Conservation (phyloP, 2,113 vertebrate genomes). For the Protobothrops flavoviridis region DNA sequence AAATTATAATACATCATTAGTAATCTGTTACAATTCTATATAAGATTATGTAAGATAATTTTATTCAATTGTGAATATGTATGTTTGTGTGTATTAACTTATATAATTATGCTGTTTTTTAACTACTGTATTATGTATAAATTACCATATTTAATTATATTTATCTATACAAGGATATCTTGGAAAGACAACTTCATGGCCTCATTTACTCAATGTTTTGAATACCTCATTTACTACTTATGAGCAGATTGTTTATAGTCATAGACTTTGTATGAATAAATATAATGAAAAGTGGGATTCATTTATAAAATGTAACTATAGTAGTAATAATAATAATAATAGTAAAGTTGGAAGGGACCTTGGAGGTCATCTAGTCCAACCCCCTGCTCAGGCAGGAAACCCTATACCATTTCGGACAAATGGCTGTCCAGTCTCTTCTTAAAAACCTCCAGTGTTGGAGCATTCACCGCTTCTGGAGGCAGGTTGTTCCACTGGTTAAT, state of each 20-base stretch:
- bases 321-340: no score
- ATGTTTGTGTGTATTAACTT: not conserved
- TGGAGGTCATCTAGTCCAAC: no score
- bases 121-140: not conserved
- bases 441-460: no score
- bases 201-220: not conserved
- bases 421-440: no score
- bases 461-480: no score
- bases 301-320: not conserved
- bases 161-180: not conserved
- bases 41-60: not conserved
- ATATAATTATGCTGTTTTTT: not conserved
- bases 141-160: not conserved
- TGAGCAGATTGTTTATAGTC: not conserved
- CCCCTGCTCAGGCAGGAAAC: no score
- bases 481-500: no score
- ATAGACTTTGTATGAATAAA: not conserved
- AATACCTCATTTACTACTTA: not conserved
- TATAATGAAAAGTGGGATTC: not conserved
- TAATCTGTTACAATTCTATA: not conserved
- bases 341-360: no score
- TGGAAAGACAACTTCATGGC: not conserved
- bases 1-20: not conserved
- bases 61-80: not conserved
- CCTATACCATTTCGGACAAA: no score